Conservation (phyloP, 2,113 vertebrate species). For the Symphodus melops region DNA sequence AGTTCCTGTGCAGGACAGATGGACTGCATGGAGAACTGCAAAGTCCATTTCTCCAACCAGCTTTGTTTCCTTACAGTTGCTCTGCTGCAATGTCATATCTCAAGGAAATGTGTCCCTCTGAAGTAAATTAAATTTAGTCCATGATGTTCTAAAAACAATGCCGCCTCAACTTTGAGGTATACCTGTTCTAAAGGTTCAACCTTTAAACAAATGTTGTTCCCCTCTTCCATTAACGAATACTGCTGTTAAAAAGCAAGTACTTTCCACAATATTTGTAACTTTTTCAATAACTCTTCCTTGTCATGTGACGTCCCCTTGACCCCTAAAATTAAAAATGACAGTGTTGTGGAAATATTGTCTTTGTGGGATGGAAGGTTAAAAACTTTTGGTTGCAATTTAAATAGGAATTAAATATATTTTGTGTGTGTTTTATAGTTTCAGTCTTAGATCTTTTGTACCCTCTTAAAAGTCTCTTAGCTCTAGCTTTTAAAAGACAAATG, state of each 20-base stretch:
- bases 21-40: constrained; percentile 30
- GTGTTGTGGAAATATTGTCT: constrained; percentile 25
- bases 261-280: constrained; percentile 45
- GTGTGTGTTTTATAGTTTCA: constrained; percentile 21
- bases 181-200: constrained; percentile 24
- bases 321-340: constrained; percentile 30
- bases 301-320: constrained; percentile 30
- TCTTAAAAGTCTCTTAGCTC: constrained; percentile 14
- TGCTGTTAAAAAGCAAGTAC: constrained; percentile 21
- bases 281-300: constrained; percentile 22
- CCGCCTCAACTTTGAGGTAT: constrained; percentile 29
- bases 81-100: constrained; percentile 22
- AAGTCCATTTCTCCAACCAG: constrained; percentile 27
- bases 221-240: constrained; percentile 9
- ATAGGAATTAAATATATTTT: constrained; percentile 16
- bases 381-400: constrained; percentile 10
- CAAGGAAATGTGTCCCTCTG: background rate
- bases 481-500: constrained; percentile 40
- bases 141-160: too few species aligned
- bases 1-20: constrained; percentile 62
- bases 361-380: background rate
- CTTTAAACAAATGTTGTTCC: constrained; percentile 8
- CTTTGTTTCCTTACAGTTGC: constrained; percentile 28
- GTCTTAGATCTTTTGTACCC: constrained; percentile 22
- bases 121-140: background rate